Conservation (phyloP, 2,113 vertebrate species). For the Daubentonia madagascariensis region DNA sequence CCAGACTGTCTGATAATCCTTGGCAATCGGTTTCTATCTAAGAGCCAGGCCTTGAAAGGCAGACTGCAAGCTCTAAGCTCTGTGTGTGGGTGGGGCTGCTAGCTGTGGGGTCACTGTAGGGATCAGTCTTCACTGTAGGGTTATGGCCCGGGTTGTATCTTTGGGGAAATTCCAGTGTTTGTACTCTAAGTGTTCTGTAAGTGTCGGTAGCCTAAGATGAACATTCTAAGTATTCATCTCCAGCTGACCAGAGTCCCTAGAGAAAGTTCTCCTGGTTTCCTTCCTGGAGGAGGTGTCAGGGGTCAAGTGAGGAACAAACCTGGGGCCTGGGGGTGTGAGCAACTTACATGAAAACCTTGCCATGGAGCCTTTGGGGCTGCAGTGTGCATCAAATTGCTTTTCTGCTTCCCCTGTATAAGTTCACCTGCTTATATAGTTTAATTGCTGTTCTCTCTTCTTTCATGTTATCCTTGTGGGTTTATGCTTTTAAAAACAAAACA, state of each 20-base stretch:
- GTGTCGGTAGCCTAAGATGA: no score
- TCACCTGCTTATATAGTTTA: no score
- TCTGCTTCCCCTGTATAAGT: fast-evolving
- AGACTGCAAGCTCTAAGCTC: not conserved
- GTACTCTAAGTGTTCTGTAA: not conserved
- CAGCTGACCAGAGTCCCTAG: not conserved
- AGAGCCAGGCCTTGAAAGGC: no score
- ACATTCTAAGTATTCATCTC: not conserved
- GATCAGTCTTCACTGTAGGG: not conserved
- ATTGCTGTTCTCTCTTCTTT: not conserved
- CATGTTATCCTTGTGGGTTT: not conserved
- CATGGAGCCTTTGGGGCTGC: fast-evolving
- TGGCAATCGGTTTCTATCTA: not conserved
- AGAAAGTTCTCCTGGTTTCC: not conserved
- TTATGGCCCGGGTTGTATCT: fast-evolving
- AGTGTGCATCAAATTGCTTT: fast-evolving
- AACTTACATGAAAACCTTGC: not conserved
- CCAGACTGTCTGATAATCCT: not conserved
- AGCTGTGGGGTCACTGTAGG: fast-evolving
- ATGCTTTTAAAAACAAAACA: not conserved
- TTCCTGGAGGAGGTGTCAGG: not conserved
- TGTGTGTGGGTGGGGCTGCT: not conserved
- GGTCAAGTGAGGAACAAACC: not conserved
- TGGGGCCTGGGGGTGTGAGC: not conserved
- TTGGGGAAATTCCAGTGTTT: not conserved